phyloP scores from a whole-genome alignment of 2,888 invertebrate species.

The Nymphalis c-album region DNA sequence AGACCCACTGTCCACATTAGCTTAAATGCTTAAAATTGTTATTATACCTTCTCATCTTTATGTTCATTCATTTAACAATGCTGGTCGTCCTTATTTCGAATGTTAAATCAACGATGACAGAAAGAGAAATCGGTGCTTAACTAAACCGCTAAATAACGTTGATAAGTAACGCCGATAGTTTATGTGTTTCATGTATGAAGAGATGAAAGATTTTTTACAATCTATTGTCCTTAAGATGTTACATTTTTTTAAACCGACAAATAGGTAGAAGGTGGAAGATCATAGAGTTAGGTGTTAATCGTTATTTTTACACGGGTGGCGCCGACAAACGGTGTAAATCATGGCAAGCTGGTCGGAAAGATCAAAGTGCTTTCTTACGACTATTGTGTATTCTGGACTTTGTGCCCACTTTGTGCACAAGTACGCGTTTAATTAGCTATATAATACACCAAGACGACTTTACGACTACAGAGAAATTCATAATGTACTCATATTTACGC shows the following conservation, averaged over 20 bases:
- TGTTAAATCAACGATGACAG: no score
- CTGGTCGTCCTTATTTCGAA: no score
- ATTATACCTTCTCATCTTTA: no score
- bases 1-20: background rate
- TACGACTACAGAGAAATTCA: conserved; percentile 7
- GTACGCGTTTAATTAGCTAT: conserved; percentile 21
- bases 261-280: background rate
- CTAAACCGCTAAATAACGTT: no score
- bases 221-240: background rate
- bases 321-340: conserved; percentile 24
- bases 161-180: no score
- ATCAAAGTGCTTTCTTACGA: conserved; percentile 29
- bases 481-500: conserved; percentile 2
- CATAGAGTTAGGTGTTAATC: conserved; percentile 6
- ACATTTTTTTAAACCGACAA: background rate
- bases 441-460: conserved; percentile 1
- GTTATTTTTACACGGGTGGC: background rate
- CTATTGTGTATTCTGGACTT: conserved; percentile 16
- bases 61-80: no score
- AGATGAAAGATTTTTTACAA: background rate
- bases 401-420: conserved; percentile 25
- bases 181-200: no score
- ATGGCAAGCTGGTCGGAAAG: conserved; percentile 17
- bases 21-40: background rate
- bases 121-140: no score